Evolutionary conservation across 1,140 invertebrate species (phyloP), one percentile per base, ranked within the genome.

Genomic region (Pogonomyrmex californicus): DNA sequence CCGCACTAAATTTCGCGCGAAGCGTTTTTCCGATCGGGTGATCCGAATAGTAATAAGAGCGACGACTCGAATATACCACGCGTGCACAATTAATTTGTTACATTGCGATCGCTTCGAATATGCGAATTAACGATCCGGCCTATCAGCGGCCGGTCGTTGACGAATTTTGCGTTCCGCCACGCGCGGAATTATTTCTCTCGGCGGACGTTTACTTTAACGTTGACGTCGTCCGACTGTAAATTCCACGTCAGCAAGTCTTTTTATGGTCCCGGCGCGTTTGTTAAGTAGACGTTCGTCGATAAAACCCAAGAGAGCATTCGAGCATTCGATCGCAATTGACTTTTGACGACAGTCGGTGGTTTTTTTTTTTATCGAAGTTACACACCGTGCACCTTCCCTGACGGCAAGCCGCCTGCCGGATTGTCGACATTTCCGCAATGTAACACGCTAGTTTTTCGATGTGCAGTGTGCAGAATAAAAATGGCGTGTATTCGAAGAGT

Each of bases 31-130:
- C 68, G 66, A 83, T 62, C 49, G 68, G 68, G 17, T 73, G 79
- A 66, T 60, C 79, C 79, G 79, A 83, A 83, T 83, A 60, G 30
- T 83, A 75, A 83, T 73, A 66, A 75, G 66, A 23, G n/a, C 54
- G 54, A 73, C n/a, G 23, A 23, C 54, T 60, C 30, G 66, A 1
- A 73, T 47, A 47, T 83, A 14, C 12, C 41, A 30, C 54, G 36
- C 66, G 23, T 41, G 66, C 79, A 60, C 68, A 41, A 82, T 82
- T 82, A 82, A 82, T 82, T 73, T 60, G 51, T 82, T 73, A 73
- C 30, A 73, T 33, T 36, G 51, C 51, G 54, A 38, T 44, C 63
- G 49, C 36, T 23, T 81, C 33, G 44, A 23, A 30, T 63, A 38
- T 33, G 44, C 78, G 38, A 56, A 71, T 81, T 56, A 41, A 81